Base-by-base conservation (phyloP, 2,113 vertebrate species). In the Serilophus lunatus region DNA sequence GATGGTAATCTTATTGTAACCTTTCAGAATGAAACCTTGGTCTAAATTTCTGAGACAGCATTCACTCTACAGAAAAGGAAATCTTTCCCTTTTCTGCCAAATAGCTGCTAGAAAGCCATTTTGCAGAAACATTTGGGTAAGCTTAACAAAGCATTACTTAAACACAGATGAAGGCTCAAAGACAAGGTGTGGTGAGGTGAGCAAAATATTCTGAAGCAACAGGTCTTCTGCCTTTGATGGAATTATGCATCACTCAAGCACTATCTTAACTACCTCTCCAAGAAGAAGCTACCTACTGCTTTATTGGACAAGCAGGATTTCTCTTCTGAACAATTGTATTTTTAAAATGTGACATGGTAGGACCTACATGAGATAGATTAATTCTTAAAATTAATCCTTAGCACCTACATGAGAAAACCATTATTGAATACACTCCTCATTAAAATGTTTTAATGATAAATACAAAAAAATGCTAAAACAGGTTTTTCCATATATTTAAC, bases 151-250 rank as follows among this genome's bases (percentile, higher is more conserved):
- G 19, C 8, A 53, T 22, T n/a, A 49, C 7, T 66, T 81, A 51
- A 42, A 44, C 36, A 40, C 10, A 76, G 38, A 72, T 3, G 3
- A 86, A 77, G 33, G 6, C 42, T 88, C 15, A 65, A 81, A 80
- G 19, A 72, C 64, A 81, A 81, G 31, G 71, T 49, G 2, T 0
- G 0, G 5, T 1, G 0, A 86, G 24, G 18, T 49, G 15, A 44
- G 12, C 22, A 78, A 78, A 88, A 44, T 47, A 45, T 78, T 88
- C 24, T 81, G 69, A 91, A 91, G 22, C 18, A 53, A 51, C 5
- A 40, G 18, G 75, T 68, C 40, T 45, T 60, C 33, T 61, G 60
- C 18, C 4, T 87, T 68, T 66, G 23, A 29, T 74, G 47, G 28
- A 82, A 77, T n/a, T 66, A 59, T 19, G 35, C 4, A 57, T 26